These are phyloP conservation scores for Micromesistius poutassou DNA, from an alignment of 2,797 vertebrate genomes.

Conservation along the genomic window DNA sequence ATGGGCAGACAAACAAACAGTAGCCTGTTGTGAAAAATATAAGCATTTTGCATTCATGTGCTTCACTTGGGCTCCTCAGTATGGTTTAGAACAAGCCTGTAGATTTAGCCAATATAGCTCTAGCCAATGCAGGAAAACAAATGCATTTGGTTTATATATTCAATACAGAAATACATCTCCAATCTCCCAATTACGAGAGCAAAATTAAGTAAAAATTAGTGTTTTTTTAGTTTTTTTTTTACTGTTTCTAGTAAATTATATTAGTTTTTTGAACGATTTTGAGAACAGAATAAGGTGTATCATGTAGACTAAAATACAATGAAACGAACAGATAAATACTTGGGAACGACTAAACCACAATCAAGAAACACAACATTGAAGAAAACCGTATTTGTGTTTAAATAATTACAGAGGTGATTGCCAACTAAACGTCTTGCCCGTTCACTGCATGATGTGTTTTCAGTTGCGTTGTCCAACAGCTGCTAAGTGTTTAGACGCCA, in stretches of 20 bases:
- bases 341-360: background rate
- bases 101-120: background rate
- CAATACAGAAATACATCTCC: background rate
- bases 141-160: background rate
- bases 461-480: constrained; percentile 62
- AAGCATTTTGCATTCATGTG: background rate
- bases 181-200: background rate
- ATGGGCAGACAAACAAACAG: background rate
- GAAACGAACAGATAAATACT: background rate
- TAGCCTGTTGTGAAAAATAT: background rate
- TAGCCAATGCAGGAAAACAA: background rate
- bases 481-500: constrained; percentile 67
- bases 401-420: constrained; percentile 11
- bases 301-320: background rate
- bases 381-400: background rate
- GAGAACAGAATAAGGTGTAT: background rate
- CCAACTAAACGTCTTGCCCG: constrained; percentile 66
- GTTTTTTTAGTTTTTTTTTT: background rate
- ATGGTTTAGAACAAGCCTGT: background rate
- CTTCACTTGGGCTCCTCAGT: background rate
- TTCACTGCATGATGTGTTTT: constrained; percentile 51
- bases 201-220: no score
- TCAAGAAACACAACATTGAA: background rate
- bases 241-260: no score
- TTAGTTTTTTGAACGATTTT: background rate